Conservation (phyloP, 2,888 invertebrate genomes). For the Phyllotreta cruciferae region DNA sequence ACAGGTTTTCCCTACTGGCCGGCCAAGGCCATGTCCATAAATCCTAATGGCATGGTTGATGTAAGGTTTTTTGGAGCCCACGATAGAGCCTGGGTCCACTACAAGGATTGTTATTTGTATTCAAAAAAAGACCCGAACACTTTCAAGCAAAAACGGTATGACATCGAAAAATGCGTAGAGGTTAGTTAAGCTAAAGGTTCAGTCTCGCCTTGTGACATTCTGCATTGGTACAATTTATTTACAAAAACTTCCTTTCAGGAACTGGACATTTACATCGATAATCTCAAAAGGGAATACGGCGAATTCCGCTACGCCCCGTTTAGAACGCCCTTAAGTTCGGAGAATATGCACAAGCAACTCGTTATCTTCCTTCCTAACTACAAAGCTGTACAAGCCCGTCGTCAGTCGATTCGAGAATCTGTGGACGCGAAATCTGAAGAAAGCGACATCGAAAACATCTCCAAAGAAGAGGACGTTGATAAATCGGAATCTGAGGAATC, state of each 20-base stretch:
- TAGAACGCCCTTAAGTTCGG: conserved; percentile 72
- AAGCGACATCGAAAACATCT: conserved; percentile 2
- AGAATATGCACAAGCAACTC: conserved; percentile 68
- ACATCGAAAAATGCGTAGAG: conserved; percentile 69
- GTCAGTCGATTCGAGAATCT: conserved; percentile 18
- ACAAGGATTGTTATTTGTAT: conserved; percentile 83
- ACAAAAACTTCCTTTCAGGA: conserved; percentile 62
- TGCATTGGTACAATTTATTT: neutral
- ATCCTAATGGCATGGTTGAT: conserved; percentile 74
- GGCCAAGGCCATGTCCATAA: conserved; percentile 85
- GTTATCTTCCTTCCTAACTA: conserved; percentile 68
- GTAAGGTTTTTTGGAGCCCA: conserved; percentile 95
- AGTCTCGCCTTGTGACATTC: neutral
- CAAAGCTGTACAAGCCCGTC: conserved; percentile 15
- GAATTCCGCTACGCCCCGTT: conserved; percentile 76
- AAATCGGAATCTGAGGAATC: conserved; percentile 2
- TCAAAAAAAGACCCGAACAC: conserved; percentile 77
- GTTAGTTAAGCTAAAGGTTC: conserved; percentile 50
- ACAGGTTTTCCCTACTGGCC: conserved; percentile 95
- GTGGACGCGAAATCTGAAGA: conserved; percentile 20
- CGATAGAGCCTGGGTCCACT: conserved; percentile 90
- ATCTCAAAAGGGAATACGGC: conserved; percentile 75
- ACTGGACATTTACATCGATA: conserved; percentile 77
- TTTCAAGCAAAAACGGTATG: conserved; percentile 66
- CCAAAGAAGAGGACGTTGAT: conserved; percentile 11